phyloP scores from a whole-genome alignment of 2,113 vertebrate species.

The Anolis sagrei region DNA sequence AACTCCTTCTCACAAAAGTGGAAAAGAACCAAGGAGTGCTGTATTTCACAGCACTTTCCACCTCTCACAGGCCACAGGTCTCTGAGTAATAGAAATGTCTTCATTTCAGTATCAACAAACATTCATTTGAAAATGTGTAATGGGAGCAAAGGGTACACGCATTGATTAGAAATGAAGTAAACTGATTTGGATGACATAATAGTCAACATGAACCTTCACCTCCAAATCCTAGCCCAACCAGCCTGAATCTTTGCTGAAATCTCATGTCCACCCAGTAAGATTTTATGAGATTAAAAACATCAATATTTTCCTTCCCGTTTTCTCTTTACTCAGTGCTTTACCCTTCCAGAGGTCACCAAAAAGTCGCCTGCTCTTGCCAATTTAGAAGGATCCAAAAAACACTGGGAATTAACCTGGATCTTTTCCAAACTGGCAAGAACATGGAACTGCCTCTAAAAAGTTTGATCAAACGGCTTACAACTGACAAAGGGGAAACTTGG shows the following conservation, averaged over 20 bases:
- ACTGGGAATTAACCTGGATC: slow-evolving; percentile 10
- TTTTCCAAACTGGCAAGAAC: slow-evolving; percentile 35
- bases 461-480: not conserved
- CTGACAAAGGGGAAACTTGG: slow-evolving; percentile 23
- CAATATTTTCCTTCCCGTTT: slow-evolving; percentile 39
- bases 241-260: slow-evolving; percentile 23
- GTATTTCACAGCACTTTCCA: slow-evolving; percentile 30
- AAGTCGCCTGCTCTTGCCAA: slow-evolving; percentile 41
- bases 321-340: slow-evolving; percentile 14
- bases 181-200: slow-evolving; percentile 28
- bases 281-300: slow-evolving; percentile 45
- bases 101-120: slow-evolving; percentile 8
- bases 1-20: not conserved
- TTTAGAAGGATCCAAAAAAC: slow-evolving; percentile 36
- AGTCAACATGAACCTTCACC: slow-evolving; percentile 35
- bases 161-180: slow-evolving; percentile 37
- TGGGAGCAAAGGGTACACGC: slow-evolving; percentile 17
- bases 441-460: not conserved
- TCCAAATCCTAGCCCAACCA: slow-evolving; percentile 22
- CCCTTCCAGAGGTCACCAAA: slow-evolving; percentile 16
- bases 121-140: slow-evolving; percentile 40
- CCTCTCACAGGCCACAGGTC: slow-evolving; percentile 2
- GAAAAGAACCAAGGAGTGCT: slow-evolving; percentile 11
- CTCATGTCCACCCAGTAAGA: slow-evolving; percentile 36
- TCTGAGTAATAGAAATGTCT: slow-evolving; percentile 33